phyloP scores from a whole-genome alignment of 92 coral and sea anemone species.

The Porites cylindrica region DNA sequence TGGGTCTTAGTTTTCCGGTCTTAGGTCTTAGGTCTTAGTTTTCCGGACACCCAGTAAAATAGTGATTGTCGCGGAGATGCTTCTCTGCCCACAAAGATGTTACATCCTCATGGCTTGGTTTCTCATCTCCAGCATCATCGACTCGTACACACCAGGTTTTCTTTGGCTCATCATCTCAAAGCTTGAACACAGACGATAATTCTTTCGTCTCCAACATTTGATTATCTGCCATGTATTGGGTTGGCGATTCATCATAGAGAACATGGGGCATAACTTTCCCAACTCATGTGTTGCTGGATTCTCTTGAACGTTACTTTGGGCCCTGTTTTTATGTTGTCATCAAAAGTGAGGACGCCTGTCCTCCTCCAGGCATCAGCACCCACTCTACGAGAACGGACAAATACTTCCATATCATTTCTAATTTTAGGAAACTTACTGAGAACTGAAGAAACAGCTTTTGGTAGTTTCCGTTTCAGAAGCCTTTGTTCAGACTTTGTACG shows the following conservation, averaged over 20 bases:
- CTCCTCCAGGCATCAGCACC: constrained; percentile 41
- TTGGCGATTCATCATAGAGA: constrained; percentile 43
- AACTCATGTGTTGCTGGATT: constrained; percentile 48
- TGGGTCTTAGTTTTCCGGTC: too few relatives aligned
- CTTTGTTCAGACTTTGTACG: constrained; percentile 18
- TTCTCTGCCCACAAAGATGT: constrained; percentile 43
- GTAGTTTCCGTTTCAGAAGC: constrained; percentile 41
- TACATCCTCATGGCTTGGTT: constrained; percentile 33
- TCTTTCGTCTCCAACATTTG: constrained; percentile 32
- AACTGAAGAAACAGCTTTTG: constrained; percentile 40
- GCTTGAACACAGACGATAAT: constrained; percentile 12
- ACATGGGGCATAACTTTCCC: constrained; percentile 69
- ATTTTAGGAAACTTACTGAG: constrained; percentile 31
- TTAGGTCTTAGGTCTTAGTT: too few relatives aligned
- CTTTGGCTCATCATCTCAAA: constrained; percentile 30
- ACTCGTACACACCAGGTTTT: constrained; percentile 50
- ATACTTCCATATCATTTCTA: background rate
- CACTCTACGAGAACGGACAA: background rate
- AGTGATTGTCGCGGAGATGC: constrained; percentile 15
- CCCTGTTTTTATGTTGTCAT: constrained; percentile 45
- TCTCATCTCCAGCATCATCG: constrained; percentile 74
- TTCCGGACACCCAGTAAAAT: background rate
- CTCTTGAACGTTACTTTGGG: constrained; percentile 27
- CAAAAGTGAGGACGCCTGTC: constrained; percentile 46
- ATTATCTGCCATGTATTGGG: constrained; percentile 61